These are phyloP conservation scores for Trichomycterus rosablanca DNA, from an alignment of 2,113 vertebrate species.

Conservation along the genomic window DNA sequence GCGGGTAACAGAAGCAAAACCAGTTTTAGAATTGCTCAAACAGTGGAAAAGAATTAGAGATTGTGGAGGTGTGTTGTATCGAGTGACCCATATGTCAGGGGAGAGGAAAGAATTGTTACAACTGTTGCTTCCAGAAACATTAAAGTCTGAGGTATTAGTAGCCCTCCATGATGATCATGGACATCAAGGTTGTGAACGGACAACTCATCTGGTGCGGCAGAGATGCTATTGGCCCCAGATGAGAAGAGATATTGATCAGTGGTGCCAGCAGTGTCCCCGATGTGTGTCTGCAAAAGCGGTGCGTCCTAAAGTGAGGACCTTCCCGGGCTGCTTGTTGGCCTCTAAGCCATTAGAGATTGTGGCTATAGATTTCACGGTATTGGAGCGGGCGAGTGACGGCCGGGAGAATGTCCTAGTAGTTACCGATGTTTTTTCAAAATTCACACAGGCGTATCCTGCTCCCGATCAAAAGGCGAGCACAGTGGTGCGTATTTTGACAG, in stretches of 20 bases:
- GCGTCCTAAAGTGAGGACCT: neutral
- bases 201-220: neutral
- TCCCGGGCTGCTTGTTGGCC: neutral
- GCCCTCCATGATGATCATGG: constrained; percentile 4
- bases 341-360: neutral
- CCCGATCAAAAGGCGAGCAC: neutral
- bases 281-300: constrained; percentile 3
- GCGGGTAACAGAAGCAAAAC: neutral
- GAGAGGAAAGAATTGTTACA: neutral
- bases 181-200: neutral
- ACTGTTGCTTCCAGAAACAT: neutral
- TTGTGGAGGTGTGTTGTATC: neutral
- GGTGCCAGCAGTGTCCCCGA: constrained; percentile 4
- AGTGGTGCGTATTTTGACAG: neutral
- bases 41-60: too few species aligned
- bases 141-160: neutral
- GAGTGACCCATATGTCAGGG: neutral
- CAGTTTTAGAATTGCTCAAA: neutral
- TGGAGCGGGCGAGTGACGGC: neutral
- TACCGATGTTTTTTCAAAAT: constrained; percentile 14
- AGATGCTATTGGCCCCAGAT: constrained; percentile 3
- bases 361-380: too few species aligned
- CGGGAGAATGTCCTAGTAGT: constrained; percentile 3
- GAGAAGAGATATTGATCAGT: constrained; percentile 4
- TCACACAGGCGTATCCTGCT: neutral